phyloP scores from a whole-genome alignment of 2,797 vertebrate species.

The Falco columbarius region DNA sequence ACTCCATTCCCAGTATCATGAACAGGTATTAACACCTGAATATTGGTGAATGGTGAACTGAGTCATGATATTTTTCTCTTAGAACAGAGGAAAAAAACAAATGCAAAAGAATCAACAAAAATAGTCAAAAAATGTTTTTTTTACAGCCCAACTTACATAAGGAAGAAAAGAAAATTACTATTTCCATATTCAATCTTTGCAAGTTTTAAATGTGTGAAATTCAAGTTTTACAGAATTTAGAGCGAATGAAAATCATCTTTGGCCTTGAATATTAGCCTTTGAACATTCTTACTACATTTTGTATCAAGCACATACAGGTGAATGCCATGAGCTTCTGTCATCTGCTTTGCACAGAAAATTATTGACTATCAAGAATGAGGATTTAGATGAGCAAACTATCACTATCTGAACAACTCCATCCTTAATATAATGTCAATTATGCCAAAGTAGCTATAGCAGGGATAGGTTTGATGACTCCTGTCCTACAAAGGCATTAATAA shows the following conservation, averaged over 20 bases:
- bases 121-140: neutral
- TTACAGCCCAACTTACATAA: neutral
- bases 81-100: neutral
- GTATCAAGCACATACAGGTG: neutral
- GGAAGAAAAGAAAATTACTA: accelerated
- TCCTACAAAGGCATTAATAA: neutral
- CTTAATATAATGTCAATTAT: neutral
- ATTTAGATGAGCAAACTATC: neutral
- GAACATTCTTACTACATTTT: neutral
- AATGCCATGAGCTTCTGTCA: neutral
- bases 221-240: neutral
- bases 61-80: neutral
- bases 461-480: neutral
- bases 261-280: neutral
- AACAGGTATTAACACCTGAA: neutral
- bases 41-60: neutral
- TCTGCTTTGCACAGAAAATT: neutral
- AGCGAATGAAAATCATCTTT: neutral
- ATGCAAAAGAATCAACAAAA: neutral
- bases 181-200: neutral
- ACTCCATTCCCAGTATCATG: neutral
- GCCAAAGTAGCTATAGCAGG: neutral
- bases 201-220: neutral
- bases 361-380: neutral
- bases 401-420: neutral